phyloP scores from a whole-genome alignment of 2,113 vertebrate species.

The Calidris pygmaea region DNA sequence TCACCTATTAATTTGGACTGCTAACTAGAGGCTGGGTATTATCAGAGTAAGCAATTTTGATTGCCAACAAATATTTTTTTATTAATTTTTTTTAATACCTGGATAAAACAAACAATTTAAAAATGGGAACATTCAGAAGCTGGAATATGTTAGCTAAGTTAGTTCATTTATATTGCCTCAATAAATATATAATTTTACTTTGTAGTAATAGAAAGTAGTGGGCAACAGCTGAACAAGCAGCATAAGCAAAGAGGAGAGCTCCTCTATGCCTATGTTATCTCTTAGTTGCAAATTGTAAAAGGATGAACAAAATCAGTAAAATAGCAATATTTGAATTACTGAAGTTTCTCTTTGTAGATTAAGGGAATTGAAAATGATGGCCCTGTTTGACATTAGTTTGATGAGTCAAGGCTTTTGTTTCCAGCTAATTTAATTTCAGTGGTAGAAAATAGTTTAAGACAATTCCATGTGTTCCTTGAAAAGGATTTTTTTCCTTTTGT shows the following conservation, averaged over 20 bases:
- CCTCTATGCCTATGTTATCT: neutral
- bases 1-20: neutral
- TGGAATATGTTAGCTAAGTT: neutral
- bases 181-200: neutral
- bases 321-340: neutral
- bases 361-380: constrained; percentile 39
- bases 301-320: neutral
- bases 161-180: neutral
- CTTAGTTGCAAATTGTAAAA: neutral
- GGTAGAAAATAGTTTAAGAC: constrained; percentile 19
- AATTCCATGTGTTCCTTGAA: neutral
- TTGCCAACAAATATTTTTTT: neutral
- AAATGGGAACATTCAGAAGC: neutral
- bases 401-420: neutral
- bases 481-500: neutral
- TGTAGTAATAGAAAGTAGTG: neutral
- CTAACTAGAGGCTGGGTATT: neutral
- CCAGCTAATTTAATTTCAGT: constrained; percentile 7
- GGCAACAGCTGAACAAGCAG: neutral
- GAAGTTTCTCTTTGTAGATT: constrained; percentile 47
- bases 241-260: neutral
- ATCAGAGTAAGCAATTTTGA: neutral
- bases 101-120: neutral
- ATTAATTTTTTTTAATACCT: neutral
- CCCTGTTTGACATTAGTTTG: constrained; percentile 31